Evolutionary conservation across 2,113 vertebrate genomes (phyloP), one percentile per base, ranked within the genome.

Genomic region (Anguilla rostrata): DNA sequence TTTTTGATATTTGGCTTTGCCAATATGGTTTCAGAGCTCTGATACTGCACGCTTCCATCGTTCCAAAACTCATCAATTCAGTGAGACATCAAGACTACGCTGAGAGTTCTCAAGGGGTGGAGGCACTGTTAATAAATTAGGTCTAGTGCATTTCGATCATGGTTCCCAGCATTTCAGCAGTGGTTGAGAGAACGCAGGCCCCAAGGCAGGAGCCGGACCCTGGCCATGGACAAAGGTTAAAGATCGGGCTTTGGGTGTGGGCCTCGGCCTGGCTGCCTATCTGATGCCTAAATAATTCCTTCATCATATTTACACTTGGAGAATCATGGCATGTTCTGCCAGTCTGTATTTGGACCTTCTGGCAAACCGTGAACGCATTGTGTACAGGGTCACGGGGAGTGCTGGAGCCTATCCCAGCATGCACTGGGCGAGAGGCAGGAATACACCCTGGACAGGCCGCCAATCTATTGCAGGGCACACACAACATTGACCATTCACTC

Each of bases 61-160:
- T 78, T 83, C 60, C 75, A 53, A 20, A 84, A 85, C 84, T 84
- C 82, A 56, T 84, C 86, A 87, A 34, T 79, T 49, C 49, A 1
- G 18, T 88, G 89, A 89, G 83, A 87, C 56, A 18, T 53, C 84
- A 88, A 87, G 88, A 84, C 39, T 83, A 82, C 78, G 80, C 4
- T 39, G 79, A 39, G 39, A 41, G 39, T 84, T 88, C 88, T 88
- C 90, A 87, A n/a, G 78, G 80, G 84, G 88, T n/a, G 7, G 49
- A 41, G 12, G 14, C 20, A 16, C 78, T 79, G 78, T 79, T 79
- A 22, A 71, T 71, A 71, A 71, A 71, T 20, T n/a, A n/a, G 63
- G 26, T 8, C 1, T 20, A n/a, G 20, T 2, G 3, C 22, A 9
- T 71, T 71, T 22, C n/a, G 63, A 22, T 71, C 26, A n/a, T 22